Conservation (phyloP, 92 coral and sea anemone species). For the Zoanthus gigantus region DNA sequence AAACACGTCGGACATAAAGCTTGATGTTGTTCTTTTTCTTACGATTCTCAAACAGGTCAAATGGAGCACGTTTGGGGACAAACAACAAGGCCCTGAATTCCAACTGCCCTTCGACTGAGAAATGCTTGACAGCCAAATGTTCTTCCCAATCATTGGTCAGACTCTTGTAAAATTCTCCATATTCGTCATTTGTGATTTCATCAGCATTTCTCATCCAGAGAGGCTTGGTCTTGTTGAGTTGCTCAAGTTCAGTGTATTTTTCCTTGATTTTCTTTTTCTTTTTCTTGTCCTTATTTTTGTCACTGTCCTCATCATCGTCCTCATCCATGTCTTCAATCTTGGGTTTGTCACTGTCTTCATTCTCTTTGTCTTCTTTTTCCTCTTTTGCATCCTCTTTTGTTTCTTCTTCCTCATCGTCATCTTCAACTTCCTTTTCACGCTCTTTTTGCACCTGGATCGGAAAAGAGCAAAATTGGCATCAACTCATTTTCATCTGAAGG, state of each 20-base stretch:
- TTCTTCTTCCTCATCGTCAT: slow-evolving; percentile 80
- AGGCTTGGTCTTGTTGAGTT: slow-evolving; percentile 97
- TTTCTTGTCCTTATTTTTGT: slow-evolving; percentile 84
- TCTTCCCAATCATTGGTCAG: slow-evolving; percentile 99
- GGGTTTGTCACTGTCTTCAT: slow-evolving; percentile 75
- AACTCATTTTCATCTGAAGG: background rate
- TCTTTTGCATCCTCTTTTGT: slow-evolving; percentile 60
- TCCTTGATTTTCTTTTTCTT: slow-evolving; percentile 91
- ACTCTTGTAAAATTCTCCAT: slow-evolving; percentile 99
- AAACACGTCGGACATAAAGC: slow-evolving; percentile 98
- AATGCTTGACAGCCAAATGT: slow-evolving; percentile 97
- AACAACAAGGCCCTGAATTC: slow-evolving; percentile 96
- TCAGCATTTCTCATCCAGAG: slow-evolving; percentile 98
- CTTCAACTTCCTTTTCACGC: slow-evolving; percentile 97
- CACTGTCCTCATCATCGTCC: slow-evolving; percentile 85
- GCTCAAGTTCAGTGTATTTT: slow-evolving; percentile 93
- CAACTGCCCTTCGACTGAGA: slow-evolving; percentile 98
- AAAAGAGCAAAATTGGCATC: background rate
- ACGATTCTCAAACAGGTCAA: slow-evolving; percentile 98
- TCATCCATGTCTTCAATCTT: slow-evolving; percentile 91
- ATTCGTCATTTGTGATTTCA: slow-evolving; percentile 95
- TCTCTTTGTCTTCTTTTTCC: slow-evolving; percentile 72
- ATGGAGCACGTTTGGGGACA: slow-evolving; percentile 97
- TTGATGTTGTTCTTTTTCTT: slow-evolving; percentile 99
- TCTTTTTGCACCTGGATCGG: slow-evolving; percentile 88